These are phyloP conservation scores for Drosophila pseudoobscura DNA, from an alignment of 1,140 invertebrate genomes.

Conservation along the genomic window DNA sequence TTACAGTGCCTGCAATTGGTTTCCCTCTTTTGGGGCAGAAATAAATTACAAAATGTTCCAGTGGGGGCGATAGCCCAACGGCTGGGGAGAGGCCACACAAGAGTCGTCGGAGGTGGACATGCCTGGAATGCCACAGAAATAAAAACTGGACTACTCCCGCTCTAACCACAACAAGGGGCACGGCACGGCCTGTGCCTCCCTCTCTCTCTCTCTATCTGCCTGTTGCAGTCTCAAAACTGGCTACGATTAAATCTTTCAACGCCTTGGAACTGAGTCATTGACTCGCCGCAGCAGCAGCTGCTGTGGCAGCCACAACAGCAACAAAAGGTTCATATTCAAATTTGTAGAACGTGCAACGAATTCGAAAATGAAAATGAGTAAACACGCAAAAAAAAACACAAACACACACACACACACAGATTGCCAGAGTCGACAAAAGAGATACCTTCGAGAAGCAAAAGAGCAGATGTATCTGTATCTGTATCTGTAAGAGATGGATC, in stretches of 20 bases:
- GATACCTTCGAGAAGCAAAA: too few relatives aligned
- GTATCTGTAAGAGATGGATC: too few relatives aligned
- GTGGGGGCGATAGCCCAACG: constrained; percentile 1
- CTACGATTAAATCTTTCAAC: constrained; percentile 75
- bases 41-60: background rate
- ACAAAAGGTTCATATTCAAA: constrained; percentile 72
- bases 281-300: constrained; percentile 59
- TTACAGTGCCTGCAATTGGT: background rate
- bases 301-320: constrained; percentile 15
- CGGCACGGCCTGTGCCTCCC: background rate
- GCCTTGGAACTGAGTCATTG: constrained; percentile 71
- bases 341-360: constrained; percentile 78
- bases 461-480: too few relatives aligned
- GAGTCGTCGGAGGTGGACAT: constrained; percentile 8
- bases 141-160: constrained; percentile 49
- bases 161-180: background rate
- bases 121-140: constrained; percentile 42
- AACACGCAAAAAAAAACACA: constrained; percentile 57
- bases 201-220: background rate
- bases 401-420: background rate
- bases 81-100: constrained; percentile 22
- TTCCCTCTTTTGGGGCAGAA: constrained; percentile 6
- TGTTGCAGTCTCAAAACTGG: constrained; percentile 24
- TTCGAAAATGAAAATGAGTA: constrained; percentile 71
- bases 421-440: background rate